Percentiles rank a stretch among this genome's conserved stretches.
These are phyloP conservation scores for Metellina segmentata DNA, from an alignment of 2,888 invertebrate genomes.

Conservation along the genomic window DNA sequence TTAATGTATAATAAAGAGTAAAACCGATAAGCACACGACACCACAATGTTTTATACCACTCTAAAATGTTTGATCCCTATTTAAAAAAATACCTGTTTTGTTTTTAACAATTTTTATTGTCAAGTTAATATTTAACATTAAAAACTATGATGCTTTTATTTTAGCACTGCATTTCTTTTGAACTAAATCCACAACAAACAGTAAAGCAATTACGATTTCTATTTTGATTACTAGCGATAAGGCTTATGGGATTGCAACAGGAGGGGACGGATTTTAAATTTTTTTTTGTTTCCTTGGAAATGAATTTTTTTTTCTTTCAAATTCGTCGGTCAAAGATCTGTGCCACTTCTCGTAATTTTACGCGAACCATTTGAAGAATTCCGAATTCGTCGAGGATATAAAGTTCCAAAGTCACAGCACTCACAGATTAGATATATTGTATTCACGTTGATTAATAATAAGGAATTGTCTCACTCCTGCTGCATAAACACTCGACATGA, in stretches of 20 bases:
- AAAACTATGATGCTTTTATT: slow-evolving; percentile 39
- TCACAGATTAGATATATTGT: background rate
- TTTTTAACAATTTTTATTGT: slow-evolving; percentile 29
- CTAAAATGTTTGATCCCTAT: slow-evolving; percentile 48
- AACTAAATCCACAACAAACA: slow-evolving; percentile 23
- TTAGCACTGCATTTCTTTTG: slow-evolving; percentile 26
- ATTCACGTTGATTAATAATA: background rate
- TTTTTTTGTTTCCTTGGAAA: background rate
- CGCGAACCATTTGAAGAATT: slow-evolving; percentile 44
- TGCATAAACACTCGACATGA: slow-evolving; percentile 33
- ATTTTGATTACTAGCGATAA: slow-evolving; percentile 48
- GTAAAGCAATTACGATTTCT: slow-evolving; percentile 39
- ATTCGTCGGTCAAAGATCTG: slow-evolving; percentile 45
- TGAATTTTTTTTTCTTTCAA: background rate
- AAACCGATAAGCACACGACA: slow-evolving; percentile 46
- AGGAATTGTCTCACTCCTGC: slow-evolving; percentile 52
- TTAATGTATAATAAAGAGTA: slow-evolving; percentile 46
- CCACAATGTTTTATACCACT: slow-evolving; percentile 44
- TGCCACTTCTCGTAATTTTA: slow-evolving; percentile 56
- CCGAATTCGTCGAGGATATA: slow-evolving; percentile 46
- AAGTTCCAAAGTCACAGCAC: slow-evolving; percentile 56
- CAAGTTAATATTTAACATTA: slow-evolving; percentile 25
- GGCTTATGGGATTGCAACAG: slow-evolving; percentile 40
- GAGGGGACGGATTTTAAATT: slow-evolving; percentile 34
- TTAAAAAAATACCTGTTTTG: slow-evolving; percentile 59